Base-by-base conservation (phyloP, 2,888 invertebrate species). In the Epinotia demarniana region DNA sequence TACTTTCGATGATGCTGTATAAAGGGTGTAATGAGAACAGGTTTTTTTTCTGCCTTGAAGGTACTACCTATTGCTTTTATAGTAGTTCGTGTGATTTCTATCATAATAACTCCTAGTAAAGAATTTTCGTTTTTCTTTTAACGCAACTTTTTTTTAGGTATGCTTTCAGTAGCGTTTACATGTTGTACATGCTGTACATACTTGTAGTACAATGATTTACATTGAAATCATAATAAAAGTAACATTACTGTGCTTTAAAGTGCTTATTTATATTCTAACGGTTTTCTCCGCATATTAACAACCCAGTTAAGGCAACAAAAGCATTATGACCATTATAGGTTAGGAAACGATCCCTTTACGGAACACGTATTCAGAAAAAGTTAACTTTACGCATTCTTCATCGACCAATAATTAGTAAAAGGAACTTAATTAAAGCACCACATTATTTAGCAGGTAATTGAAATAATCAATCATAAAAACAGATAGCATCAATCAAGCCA, bases 341-440 rank as follows among this genome's bases (percentile, higher is more conserved):
- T 53, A n/a, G 1, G 8, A 39, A 39, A 61, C 16, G 39, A 18
- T 9, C 66, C 66, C 19, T 64, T 23, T 1, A 63, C 12, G 63
- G 16, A 23, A 49, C 8, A 49, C 46, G n/a, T 60, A 33, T 60
- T 60, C 60, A 60, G 60, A 60, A 27, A 49, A 49, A 62, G 18
- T 18, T 62, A n/a, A 5, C 8, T 18, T 66, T 43, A 58, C 57
- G 57, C 39, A 39, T 67, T 57, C n/a, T 19, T 16, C n/a, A 58
- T 58, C n/a, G 43, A 53, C 43, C 77, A 78, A 80, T 80, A 81
- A 82, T 85, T 82, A 78, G 78, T 83, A 81, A 83, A 81, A 86
- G 84, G 68, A 69, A 69, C 68, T 58, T 69, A 19, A 69, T 69
- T 69, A 58, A 69, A 46, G 23, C 68, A 69, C 27, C 69, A 64